Conservation (phyloP, 2,113 vertebrate genomes). For the Marcusenius ussheri region DNA sequence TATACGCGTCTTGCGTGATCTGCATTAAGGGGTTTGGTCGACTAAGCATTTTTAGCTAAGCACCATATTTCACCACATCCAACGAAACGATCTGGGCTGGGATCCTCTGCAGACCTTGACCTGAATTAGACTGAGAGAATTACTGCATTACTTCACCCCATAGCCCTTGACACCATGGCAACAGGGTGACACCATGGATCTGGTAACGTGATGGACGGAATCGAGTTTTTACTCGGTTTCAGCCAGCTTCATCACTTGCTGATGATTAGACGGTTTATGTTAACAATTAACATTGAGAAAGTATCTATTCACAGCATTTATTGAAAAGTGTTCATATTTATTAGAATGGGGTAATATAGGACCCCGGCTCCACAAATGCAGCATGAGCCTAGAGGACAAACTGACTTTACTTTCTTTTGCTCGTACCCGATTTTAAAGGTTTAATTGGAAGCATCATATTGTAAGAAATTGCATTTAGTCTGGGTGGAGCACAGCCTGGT, state of each 20-base stretch:
- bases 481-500: neutral
- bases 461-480: neutral
- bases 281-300: neutral
- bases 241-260: neutral
- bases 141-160: slow-evolving; percentile 12
- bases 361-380: neutral
- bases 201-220: neutral
- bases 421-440: neutral
- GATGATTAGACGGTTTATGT: too few species aligned
- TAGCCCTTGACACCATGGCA: slow-evolving; percentile 16
- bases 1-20: neutral
- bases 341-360: neutral
- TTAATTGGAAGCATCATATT: neutral
- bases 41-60: neutral
- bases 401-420: neutral
- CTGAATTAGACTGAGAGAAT: slow-evolving; percentile 2
- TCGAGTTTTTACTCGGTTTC: neutral
- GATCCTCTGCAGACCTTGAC: neutral
- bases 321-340: neutral
- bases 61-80: neutral
- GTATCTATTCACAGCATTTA: neutral
- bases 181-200: neutral
- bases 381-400: neutral
- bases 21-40: neutral
- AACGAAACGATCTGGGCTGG: neutral